Evolutionary conservation across 1,140 invertebrate genomes (phyloP), one percentile per base, ranked within the genome.

Genomic region (Choristoneura fumiferana): DNA sequence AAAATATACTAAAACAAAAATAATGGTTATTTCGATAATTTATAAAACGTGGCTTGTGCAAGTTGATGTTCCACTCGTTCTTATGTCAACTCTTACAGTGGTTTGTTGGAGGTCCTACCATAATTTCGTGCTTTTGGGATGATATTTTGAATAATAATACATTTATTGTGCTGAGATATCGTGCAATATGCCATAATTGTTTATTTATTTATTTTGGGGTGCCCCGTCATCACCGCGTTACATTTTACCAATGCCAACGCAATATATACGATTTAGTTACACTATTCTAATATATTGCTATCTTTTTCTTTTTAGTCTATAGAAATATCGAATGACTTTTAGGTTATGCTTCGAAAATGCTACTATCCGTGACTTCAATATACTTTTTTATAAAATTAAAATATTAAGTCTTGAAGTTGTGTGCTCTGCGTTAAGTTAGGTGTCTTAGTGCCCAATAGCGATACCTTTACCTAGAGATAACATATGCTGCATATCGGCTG

Each of bases 1-100:
- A 91, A 91, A 91, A 90, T 89, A 84, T 84, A 84, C 84, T 89
- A 81, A 78, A 86, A 82, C 76, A 71, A 87, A 87, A 87, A 76
- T 71, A 81, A 77, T 73, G 63, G 64, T 67, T 74, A 76, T 72
- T 81, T 78, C 73, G 71, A 80, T 78, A 70, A 80, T 60, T 75
- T 76, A 79, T 74, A 83, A 80, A 84, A 73, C 65, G 77, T 84
- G 74, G 73, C 77, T 83, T 73, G 84, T 85, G 84, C 82, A 84
- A 72, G 43, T 78, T 69, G 65, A 73, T 66, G 58, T 71, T 72
- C 71, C 63, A 78, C 73, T 76, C 72, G 74, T 49, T 49, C 40
- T 4, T 43, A 18, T 43, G n/a, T n/a, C n/a, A 6, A 29, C 22
- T 49, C 68, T 70, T 78, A 78, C 76, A 57, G 71, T 76, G 70